phyloP scores from a whole-genome alignment of 2,797 vertebrate species.

The Coendou prehensilis region DNA sequence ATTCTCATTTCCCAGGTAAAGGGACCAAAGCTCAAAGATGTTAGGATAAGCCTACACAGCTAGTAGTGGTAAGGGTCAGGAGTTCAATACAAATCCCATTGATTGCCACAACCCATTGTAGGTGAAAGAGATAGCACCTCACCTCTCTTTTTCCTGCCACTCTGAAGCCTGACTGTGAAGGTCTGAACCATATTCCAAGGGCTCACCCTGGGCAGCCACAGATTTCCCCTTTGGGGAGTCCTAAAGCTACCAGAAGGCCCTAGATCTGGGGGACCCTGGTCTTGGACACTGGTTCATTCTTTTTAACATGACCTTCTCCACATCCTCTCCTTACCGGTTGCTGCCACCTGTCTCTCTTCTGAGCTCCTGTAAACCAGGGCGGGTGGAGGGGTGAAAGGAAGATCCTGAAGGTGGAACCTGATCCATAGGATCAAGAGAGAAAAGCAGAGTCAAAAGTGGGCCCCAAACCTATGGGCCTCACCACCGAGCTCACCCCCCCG shows the following conservation, averaged over 20 bases:
- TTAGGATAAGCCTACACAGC: not conserved
- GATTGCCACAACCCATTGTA: not conserved
- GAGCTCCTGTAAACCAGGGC: slow-evolving; percentile 65
- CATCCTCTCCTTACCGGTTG: slow-evolving; percentile 63
- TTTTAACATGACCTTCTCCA: slow-evolving; percentile 31
- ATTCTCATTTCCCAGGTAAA: not conserved
- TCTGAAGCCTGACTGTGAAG: not conserved
- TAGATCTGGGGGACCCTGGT: not conserved
- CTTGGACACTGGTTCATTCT: slow-evolving; percentile 21
- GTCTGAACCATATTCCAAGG: not conserved
- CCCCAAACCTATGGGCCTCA: not conserved
- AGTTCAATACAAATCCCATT: slow-evolving; percentile 30
- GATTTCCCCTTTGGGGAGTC: not conserved
- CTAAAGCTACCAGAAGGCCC: slow-evolving; percentile 10
- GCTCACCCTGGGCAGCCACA: not conserved
- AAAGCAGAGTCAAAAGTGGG: slow-evolving; percentile 53
- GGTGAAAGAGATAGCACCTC: not conserved
- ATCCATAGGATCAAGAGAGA: slow-evolving; percentile 46
- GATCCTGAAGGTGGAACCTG: slow-evolving; percentile 69
- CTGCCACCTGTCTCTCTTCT: slow-evolving; percentile 73
- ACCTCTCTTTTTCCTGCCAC: not conserved
- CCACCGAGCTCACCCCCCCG: not conserved
- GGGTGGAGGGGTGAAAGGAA: slow-evolving; percentile 30
- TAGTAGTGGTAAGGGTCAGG: not conserved
- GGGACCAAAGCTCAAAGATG: slow-evolving; percentile 26